phyloP scores from a whole-genome alignment of 2,888 invertebrate species.

The Sympetrum striolatum region DNA sequence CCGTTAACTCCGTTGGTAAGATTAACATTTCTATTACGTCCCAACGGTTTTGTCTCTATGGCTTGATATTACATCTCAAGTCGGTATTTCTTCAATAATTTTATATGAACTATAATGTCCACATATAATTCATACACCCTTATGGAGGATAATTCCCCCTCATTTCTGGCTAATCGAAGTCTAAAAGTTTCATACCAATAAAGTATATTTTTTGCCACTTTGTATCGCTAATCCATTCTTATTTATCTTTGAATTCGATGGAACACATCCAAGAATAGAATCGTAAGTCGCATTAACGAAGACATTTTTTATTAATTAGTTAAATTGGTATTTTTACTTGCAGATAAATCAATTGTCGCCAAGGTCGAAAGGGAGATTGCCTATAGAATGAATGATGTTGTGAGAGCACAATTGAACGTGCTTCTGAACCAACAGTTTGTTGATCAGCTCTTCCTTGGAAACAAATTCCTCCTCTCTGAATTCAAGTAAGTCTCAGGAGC shows the following conservation, averaged over 20 bases:
- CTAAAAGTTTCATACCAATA: too few species aligned
- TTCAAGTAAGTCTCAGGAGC: not conserved
- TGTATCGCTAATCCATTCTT: too few species aligned
- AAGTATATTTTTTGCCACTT: too few species aligned
- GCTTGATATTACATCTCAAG: too few species aligned
- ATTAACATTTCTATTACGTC: too few species aligned
- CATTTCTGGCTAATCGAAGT: too few species aligned
- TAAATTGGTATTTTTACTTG: not conserved
- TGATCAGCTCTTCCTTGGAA: slow-evolving; percentile 13
- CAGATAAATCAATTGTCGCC: not conserved
- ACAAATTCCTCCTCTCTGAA: not conserved
- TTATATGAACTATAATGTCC: not conserved
- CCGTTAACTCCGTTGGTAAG: slow-evolving; percentile 7
- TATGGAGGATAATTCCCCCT: not conserved
- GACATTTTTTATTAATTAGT: too few species aligned
- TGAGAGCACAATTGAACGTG: not conserved
- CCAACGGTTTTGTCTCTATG: too few species aligned
- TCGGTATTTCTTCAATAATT: too few species aligned
- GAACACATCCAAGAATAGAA: not conserved
- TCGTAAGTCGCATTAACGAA: too few species aligned
- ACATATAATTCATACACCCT: not conserved
- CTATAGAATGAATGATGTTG: slow-evolving; percentile 32
- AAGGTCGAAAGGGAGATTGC: not conserved
- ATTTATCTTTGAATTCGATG: too few species aligned
- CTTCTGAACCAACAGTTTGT: slow-evolving; percentile 24